Percentiles rank a stretch among this genome's conserved stretches.
These are phyloP conservation scores for Euura lappo DNA, from an alignment of 1,140 invertebrate species.

Conservation along the genomic window DNA sequence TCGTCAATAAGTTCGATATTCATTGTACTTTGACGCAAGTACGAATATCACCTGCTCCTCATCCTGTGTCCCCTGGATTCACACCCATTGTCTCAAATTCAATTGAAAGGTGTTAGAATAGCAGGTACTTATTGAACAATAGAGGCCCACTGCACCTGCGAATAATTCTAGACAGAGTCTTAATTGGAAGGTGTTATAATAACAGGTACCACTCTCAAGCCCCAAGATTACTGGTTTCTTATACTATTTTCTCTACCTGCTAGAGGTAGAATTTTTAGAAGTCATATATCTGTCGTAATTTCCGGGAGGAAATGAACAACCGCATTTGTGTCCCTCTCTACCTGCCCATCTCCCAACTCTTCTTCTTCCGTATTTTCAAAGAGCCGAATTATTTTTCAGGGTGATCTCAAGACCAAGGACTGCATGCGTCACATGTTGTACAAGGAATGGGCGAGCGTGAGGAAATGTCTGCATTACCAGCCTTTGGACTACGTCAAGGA, in stretches of 20 bases:
- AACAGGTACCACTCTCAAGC: background rate
- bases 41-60: too few relatives aligned
- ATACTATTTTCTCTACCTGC: background rate
- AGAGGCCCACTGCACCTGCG: background rate
- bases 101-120: background rate
- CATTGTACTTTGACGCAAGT: slow-evolving; percentile 17
- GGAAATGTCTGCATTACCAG: slow-evolving; percentile 84
- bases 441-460: slow-evolving; percentile 84
- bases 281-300: too few relatives aligned
- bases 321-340: too few relatives aligned
- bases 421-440: slow-evolving; percentile 81
- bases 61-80: too few relatives aligned
- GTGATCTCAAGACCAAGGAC: slow-evolving; percentile 70
- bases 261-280: background rate
- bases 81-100: background rate
- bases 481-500: slow-evolving; percentile 87
- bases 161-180: background rate
- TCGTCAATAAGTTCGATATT: slow-evolving; percentile 18
- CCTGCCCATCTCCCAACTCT: too few relatives aligned
- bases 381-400: slow-evolving; percentile 56
- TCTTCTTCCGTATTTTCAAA: too few relatives aligned
- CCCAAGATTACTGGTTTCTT: background rate
- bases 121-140: background rate
- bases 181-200: background rate
- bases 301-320: too few relatives aligned